Evolutionary conservation across 2,797 vertebrate genomes (phyloP), one percentile per base, ranked within the genome.

Genomic region (Poeciliopsis infans): DNA sequence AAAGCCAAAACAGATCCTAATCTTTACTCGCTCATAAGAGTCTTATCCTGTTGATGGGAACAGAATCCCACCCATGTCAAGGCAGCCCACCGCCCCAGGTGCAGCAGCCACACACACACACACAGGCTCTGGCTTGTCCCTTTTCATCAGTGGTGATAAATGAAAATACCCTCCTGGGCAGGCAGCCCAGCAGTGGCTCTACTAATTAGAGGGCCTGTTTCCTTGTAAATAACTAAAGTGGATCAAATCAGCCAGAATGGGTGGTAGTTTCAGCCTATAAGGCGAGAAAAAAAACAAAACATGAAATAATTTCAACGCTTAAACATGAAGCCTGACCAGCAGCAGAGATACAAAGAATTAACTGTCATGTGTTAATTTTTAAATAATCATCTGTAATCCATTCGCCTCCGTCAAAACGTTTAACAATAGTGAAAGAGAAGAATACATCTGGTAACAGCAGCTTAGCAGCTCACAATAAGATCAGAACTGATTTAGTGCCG

Each of bases 1-100:
- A 53, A 86, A 91, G 86, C 89, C 81, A 79, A 87, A 94, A 94
- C 84, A 94, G 94, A 95, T 94, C 89, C 76, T 85, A 78, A 92
- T 95, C 94, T 94, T 94, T 95, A 95, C 90, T 93, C 94, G 93
- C 91, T 93, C 83, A 93, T 86, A 84, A 91, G 87, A 86, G 85
- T 77, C 88, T 95, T 96, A 96, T 95, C 95, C 94, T 92, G 92
- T 95, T 96, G 94, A 93, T 95, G 93, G 94, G 94, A 95, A 95
- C 94, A 95, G 87, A 94, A 95, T 95, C 95, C 95, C 95, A 94
- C 94, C 94, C 93, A 79, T 91, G 92, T 92, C 92, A 87, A 90
- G 92, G 84, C 88, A 89, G 77, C 88, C 89, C 74, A 46, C 88
- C 82, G 93, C 91, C 94, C 92, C 95, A 96, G 95, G 95, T 96